phyloP scores from a whole-genome alignment of 1,140 invertebrate genomes.

The Prorops nasuta region DNA sequence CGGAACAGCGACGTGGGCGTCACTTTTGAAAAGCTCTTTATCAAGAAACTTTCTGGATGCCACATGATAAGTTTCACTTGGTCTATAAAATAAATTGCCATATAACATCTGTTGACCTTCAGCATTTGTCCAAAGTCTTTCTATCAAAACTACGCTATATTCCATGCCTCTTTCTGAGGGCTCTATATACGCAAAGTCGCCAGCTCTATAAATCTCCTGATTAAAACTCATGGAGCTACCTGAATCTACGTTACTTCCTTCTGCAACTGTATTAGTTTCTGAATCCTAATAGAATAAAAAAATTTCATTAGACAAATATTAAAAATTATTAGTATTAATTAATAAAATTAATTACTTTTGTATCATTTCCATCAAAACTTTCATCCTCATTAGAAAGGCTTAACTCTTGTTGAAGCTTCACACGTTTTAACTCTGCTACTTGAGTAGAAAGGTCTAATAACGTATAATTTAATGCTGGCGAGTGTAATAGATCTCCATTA shows the following conservation, averaged over 20 bases:
- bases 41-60: constrained; percentile 93
- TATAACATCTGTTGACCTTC: constrained; percentile 85
- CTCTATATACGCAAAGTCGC: constrained; percentile 90
- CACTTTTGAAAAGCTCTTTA: constrained; percentile 95
- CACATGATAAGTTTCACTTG: constrained; percentile 94
- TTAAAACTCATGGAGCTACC: constrained; percentile 66
- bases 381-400: constrained; percentile 71
- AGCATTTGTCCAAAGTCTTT: constrained; percentile 81
- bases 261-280: constrained; percentile 26
- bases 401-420: constrained; percentile 75
- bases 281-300: constrained; percentile 30
- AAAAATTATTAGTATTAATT: constrained; percentile 2
- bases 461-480: constrained; percentile 83
- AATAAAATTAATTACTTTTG: constrained; percentile 35
- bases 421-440: constrained; percentile 73
- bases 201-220: constrained; percentile 73
- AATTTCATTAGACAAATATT: not conserved
- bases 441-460: constrained; percentile 70
- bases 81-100: constrained; percentile 70
- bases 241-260: constrained; percentile 40
- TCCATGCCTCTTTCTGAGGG: constrained; percentile 76
- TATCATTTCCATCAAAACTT: constrained; percentile 58
- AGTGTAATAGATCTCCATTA: constrained; percentile 77
- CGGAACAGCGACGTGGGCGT: constrained; percentile 78
- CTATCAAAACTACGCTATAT: constrained; percentile 85